A percentile compares a stretch with the other conserved stretches of the same genome.
phyloP scores from a whole-genome alignment of 2,113 vertebrate genomes.

The Salvelinus namaycush region DNA sequence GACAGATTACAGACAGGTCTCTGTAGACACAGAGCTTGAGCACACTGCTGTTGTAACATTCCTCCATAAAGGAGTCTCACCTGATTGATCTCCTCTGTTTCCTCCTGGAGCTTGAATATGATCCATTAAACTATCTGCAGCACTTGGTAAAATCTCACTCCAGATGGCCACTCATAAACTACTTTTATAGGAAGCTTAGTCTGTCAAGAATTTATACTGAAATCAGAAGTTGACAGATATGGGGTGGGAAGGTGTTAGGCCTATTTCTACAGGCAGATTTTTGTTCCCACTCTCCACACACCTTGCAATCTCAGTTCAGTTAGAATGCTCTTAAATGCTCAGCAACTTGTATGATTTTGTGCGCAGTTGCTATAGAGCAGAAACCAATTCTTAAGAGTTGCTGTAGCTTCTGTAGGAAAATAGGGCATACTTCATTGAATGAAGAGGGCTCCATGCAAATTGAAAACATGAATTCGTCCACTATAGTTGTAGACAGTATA shows the following conservation, averaged over 20 bases:
- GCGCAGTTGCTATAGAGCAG: background rate
- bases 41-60: background rate
- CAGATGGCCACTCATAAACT: background rate
- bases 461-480: slow-evolving; percentile 17
- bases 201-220: background rate
- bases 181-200: background rate
- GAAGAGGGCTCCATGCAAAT: slow-evolving; percentile 14
- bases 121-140: background rate
- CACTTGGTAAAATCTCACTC: background rate
- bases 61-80: background rate
- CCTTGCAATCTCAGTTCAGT: background rate
- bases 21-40: background rate
- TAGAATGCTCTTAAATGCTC: background rate
- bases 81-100: background rate
- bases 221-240: background rate
- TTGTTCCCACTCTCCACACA: background rate
- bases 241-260: background rate
- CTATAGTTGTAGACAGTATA: background rate
- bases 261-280: background rate
- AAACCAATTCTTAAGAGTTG: background rate
- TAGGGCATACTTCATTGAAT: background rate
- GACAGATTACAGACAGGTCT: background rate
- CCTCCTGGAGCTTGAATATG: background rate
- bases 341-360: background rate
- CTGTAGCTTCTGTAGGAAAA: background rate